Percentiles rank a stretch among this genome's conserved stretches.
These are phyloP conservation scores for Stenurella melanura DNA, from an alignment of 2,888 invertebrate genomes.

Conservation along the genomic window DNA sequence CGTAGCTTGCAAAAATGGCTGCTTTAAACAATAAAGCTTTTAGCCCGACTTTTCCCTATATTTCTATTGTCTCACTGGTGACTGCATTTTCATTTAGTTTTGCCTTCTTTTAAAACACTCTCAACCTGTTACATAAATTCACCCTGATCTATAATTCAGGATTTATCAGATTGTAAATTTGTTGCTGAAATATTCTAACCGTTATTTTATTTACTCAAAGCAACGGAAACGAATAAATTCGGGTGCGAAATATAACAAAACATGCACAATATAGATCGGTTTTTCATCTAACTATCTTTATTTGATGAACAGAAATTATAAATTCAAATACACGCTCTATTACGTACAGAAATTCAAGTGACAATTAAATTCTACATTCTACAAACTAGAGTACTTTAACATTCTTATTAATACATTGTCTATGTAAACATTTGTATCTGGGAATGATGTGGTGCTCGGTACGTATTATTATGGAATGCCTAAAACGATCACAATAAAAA, in stretches of 20 bases:
- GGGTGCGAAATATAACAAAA: neutral
- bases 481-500: too few relatives aligned
- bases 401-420: too few relatives aligned
- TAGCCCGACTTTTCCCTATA: slow-evolving; percentile 11
- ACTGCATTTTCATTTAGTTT: slow-evolving; percentile 37
- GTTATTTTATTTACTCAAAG: slow-evolving; percentile 21
- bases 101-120: slow-evolving; percentile 35
- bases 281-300: neutral
- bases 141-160: slow-evolving; percentile 31
- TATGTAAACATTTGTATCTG: neutral
- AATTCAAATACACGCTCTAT: too few relatives aligned
- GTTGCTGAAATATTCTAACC: slow-evolving; percentile 18
- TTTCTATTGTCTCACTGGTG: neutral
- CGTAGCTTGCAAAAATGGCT: slow-evolving; percentile 12
- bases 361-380: too few relatives aligned
- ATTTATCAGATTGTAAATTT: slow-evolving; percentile 39
- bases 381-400: too few relatives aligned
- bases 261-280: neutral
- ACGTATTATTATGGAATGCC: too few relatives aligned
- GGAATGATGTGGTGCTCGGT: too few relatives aligned
- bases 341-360: neutral
- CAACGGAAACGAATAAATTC: slow-evolving; percentile 4
- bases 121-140: slow-evolving; percentile 36
- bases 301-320: neutral
- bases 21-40: slow-evolving; percentile 16